A percentile compares a stretch with the other conserved stretches of the same genome.
These are phyloP conservation scores for Pogoniulus pusillus DNA, from an alignment of 2,797 vertebrate species.

Conservation along the genomic window DNA sequence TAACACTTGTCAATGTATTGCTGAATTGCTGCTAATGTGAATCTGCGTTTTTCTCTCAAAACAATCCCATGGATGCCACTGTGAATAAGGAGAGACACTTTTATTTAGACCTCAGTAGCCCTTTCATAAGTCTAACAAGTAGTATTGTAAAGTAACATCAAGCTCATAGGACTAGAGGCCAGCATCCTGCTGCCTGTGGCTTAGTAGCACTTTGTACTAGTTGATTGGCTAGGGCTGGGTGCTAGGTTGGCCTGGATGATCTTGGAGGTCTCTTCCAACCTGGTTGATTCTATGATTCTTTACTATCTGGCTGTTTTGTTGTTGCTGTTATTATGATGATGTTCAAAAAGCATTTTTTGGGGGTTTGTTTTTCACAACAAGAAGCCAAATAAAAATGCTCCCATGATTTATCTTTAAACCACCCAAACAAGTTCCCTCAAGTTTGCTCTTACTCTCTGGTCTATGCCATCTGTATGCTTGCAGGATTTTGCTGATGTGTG, in stretches of 20 bases:
- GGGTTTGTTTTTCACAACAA: neutral
- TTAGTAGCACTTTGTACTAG: neutral
- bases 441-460: constrained; percentile 20
- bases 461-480: constrained; percentile 28
- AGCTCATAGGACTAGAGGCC: neutral
- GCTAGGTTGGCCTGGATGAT: no score
- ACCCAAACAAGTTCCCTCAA: neutral
- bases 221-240: no score
- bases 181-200: neutral
- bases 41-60: neutral
- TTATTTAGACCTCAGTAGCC: constrained; percentile 35
- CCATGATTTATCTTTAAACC: constrained; percentile 31
- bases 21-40: neutral
- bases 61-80: neutral
- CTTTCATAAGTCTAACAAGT: neutral
- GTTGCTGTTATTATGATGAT: neutral
- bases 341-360: neutral
- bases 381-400: neutral
- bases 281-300: no score
- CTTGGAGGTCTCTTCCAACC: no score
- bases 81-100: constrained; percentile 36
- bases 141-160: neutral
- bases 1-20: neutral
- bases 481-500: constrained; percentile 51
- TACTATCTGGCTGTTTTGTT: neutral